Percentiles rank a stretch among this genome's conserved stretches.
Conservation (phyloP, 2,888 invertebrate genomes). For the Xanthorhoe spadicearia region DNA sequence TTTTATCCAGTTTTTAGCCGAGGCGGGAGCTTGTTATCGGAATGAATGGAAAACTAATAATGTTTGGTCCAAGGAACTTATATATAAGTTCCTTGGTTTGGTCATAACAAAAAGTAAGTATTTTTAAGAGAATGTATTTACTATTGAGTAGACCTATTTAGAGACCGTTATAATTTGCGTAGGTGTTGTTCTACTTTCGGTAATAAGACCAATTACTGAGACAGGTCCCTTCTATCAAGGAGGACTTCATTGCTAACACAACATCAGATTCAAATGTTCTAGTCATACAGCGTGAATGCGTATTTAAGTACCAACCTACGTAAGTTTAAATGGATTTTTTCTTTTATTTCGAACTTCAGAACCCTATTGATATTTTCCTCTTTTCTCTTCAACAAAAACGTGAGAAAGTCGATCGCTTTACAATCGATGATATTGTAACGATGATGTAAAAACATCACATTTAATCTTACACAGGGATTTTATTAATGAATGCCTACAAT, state of each 20-base stretch:
- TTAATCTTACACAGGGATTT: neutral
- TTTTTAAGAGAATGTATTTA: too few relatives aligned
- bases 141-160: neutral
- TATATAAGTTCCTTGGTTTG: too few relatives aligned
- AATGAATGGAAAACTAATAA: neutral
- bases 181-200: slow-evolving; percentile 31
- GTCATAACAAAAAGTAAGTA: too few relatives aligned
- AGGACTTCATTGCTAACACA: slow-evolving; percentile 4
- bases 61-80: neutral
- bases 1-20: too few relatives aligned
- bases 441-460: slow-evolving; percentile 7
- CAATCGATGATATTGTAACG: slow-evolving; percentile 8
- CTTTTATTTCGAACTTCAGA: neutral
- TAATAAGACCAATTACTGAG: slow-evolving; percentile 26
- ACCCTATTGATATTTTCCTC: neutral
- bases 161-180: slow-evolving; percentile 14
- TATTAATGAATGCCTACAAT: slow-evolving; percentile 5
- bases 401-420: slow-evolving; percentile 14
- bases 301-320: neutral
- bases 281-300: neutral
- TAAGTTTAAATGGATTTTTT: neutral
- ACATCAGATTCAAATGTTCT: neutral
- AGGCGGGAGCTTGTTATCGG: neutral
- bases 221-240: slow-evolving; percentile 10
- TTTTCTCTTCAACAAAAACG: slow-evolving; percentile 6